A percentile compares a stretch with the other conserved stretches of the same genome.
Evolutionary conservation across 1,140 invertebrate genomes (phyloP).

Genomic region (Pristionchus pacificus): DNA sequence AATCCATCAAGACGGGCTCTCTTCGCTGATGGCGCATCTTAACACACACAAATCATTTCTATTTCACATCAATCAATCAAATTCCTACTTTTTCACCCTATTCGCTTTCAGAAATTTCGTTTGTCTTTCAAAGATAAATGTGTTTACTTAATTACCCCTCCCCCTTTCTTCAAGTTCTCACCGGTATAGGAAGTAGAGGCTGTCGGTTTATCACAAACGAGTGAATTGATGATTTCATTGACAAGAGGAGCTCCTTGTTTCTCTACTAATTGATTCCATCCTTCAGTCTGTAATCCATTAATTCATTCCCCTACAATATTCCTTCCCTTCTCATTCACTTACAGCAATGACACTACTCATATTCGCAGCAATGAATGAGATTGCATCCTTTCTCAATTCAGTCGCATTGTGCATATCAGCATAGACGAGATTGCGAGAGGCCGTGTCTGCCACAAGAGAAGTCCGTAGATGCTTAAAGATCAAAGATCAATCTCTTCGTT

Average conservation of each 20-base stretch:
- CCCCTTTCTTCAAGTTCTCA: too few relatives aligned
- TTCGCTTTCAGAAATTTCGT: not conserved
- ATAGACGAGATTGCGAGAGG: conserved; percentile 45
- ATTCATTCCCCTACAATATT: not conserved
- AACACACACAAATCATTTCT: too few relatives aligned
- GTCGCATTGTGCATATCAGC: conserved; percentile 52
- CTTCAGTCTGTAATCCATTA: conserved; percentile 42
- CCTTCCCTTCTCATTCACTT: not conserved
- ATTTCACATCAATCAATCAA: too few relatives aligned
- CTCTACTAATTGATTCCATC: conserved; percentile 34
- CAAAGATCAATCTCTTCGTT: not conserved
- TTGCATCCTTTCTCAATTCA: conserved; percentile 51
- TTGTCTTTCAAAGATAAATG: too few relatives aligned
- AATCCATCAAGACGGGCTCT: not conserved
- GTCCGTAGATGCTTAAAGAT: conserved; percentile 39
- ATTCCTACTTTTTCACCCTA: too few relatives aligned
- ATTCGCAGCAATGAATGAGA: conserved; percentile 47
- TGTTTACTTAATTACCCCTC: too few relatives aligned
- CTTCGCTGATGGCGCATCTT: not conserved
- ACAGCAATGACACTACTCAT: conserved; percentile 38
- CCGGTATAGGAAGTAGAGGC: not conserved
- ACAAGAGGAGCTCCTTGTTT: conserved; percentile 38
- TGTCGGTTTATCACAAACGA: conserved; percentile 9
- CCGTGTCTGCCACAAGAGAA: conserved; percentile 43
- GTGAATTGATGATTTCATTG: conserved; percentile 38